Evolutionary conservation across 2,888 invertebrate genomes (phyloP).

Genomic region (Drosophila antonietae): DNA sequence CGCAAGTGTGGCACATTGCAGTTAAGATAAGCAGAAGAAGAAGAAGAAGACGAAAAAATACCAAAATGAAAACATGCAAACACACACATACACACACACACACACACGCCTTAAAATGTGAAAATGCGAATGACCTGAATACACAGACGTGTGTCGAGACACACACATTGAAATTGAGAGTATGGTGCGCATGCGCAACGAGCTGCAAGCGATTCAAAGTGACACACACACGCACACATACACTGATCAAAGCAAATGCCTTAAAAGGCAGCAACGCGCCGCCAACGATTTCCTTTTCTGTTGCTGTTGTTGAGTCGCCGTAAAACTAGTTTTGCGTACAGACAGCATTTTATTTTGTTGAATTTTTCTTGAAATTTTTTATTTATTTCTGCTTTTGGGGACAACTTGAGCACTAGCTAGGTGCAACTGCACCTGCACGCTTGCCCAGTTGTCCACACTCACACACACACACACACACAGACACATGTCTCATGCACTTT

Average conservation of each 20-base stretch:
- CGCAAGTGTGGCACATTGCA: constrained; percentile 50
- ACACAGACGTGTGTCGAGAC: constrained; percentile 48
- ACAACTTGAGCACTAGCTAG: constrained; percentile 46
- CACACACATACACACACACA: constrained; percentile 57
- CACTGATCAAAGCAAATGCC: constrained; percentile 57
- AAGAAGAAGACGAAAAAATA: constrained; percentile 14
- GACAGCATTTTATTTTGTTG: constrained; percentile 47
- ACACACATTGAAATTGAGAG: constrained; percentile 35
- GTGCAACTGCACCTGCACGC: constrained; percentile 62
- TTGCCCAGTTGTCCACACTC: constrained; percentile 46
- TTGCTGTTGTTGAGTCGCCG: constrained; percentile 40
- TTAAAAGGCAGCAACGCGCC: constrained; percentile 69
- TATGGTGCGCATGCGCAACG: constrained; percentile 56
- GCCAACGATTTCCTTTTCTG: constrained; percentile 78
- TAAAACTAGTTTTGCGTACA: constrained; percentile 73
- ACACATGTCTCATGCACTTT: neutral
- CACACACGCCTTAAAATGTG: constrained; percentile 76
- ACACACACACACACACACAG: neutral
- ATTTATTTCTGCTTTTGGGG: constrained; percentile 52
- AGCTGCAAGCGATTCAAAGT: constrained; percentile 47
- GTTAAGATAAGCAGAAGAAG: constrained; percentile 31
- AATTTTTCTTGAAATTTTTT: constrained; percentile 4
- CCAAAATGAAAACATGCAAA: constrained; percentile 58
- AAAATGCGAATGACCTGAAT: constrained; percentile 83
- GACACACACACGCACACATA: constrained; percentile 41